Evolutionary conservation across 2,888 invertebrate genomes (phyloP).

Genomic region (Microctonus hyperodae): DNA sequence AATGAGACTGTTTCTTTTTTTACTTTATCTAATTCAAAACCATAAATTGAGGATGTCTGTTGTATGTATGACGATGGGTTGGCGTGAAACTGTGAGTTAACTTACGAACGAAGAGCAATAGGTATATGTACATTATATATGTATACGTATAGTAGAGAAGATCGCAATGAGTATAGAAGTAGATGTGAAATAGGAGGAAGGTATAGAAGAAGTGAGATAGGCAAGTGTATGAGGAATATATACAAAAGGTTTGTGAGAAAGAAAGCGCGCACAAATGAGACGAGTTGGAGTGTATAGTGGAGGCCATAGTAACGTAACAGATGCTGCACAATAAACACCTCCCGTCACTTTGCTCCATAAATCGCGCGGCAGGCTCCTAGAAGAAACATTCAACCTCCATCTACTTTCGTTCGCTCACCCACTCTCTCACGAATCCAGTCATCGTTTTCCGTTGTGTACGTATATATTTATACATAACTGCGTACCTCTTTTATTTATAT

Average conservation of each 20-base stretch:
- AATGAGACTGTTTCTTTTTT: constrained; percentile 37
- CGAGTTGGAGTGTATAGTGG: constrained; percentile 44
- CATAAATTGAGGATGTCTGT: constrained; percentile 62
- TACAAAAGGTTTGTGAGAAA: constrained; percentile 33
- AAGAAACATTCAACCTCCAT: constrained; percentile 61
- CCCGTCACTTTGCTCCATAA: constrained; percentile 63
- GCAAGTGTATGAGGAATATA: constrained; percentile 31
- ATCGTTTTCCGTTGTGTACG: constrained; percentile 37
- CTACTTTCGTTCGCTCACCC: constrained; percentile 44
- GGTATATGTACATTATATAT: too few species aligned
- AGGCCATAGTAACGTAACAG: constrained; percentile 58
- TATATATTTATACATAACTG: neutral
- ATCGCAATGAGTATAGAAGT: constrained; percentile 5
- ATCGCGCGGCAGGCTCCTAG: constrained; percentile 61
- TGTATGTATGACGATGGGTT: constrained; percentile 60
- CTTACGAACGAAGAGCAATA: constrained; percentile 37
- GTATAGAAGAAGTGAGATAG: constrained; percentile 38
- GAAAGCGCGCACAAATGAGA: constrained; percentile 30
- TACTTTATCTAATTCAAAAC: constrained; percentile 61
- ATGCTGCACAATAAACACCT: constrained; percentile 64
- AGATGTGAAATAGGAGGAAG: constrained; percentile 8
- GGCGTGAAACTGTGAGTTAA: constrained; percentile 48
- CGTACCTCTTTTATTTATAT: neutral
- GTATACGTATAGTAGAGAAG: constrained; percentile 28
- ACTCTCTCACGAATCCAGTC: constrained; percentile 46